phyloP scores from a whole-genome alignment of 2,888 invertebrate species.

The Invenusta paracnida region DNA sequence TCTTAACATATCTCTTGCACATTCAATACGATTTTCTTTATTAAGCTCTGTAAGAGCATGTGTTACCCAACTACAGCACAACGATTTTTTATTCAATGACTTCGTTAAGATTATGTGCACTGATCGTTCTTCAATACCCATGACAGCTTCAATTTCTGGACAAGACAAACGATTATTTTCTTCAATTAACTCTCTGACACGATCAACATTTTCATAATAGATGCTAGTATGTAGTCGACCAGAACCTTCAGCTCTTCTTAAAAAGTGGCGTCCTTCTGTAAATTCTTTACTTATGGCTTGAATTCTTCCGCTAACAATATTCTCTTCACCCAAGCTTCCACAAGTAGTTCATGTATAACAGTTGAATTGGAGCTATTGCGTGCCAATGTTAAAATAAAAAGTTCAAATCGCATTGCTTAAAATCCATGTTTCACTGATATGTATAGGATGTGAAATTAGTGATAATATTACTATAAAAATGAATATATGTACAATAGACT shows the following conservation, averaged over 20 bases:
- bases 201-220: background rate
- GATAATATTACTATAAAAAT: too few species aligned
- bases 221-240: constrained; percentile 12
- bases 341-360: constrained; percentile 4
- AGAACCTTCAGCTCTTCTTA: constrained; percentile 11
- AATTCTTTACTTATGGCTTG: constrained; percentile 16
- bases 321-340: constrained; percentile 16
- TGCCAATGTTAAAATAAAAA: background rate
- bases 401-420: constrained; percentile 12
- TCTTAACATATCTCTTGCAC: constrained; percentile 4
- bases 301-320: background rate
- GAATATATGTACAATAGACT: too few species aligned
- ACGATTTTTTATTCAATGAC: background rate
- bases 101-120: constrained; percentile 11
- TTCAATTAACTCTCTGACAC: constrained; percentile 20
- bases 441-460: too few species aligned
- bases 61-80: background rate
- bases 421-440: too few species aligned
- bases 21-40: constrained; percentile 11
- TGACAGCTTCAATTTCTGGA: background rate
- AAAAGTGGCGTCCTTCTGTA: background rate
- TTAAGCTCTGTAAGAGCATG: background rate
- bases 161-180: constrained; percentile 8
- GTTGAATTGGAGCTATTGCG: background rate
- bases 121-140: constrained; percentile 1